These are phyloP conservation scores for Trichoplusia ni DNA, from an alignment of 1,140 invertebrate species.

Conservation along the genomic window DNA sequence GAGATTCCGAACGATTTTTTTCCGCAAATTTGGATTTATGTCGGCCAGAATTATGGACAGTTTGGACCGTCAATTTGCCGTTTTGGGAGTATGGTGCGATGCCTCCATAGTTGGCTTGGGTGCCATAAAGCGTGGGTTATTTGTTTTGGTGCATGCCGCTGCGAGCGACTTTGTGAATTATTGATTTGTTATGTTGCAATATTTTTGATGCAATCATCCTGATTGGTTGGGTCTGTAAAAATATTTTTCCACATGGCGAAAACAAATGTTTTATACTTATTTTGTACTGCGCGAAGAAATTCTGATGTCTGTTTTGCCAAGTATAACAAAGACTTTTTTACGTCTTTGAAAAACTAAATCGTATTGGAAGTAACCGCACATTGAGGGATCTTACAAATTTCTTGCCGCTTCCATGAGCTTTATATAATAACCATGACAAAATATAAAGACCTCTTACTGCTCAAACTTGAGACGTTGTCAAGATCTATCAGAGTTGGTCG, in stretches of 20 bases:
- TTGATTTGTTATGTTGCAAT: neutral
- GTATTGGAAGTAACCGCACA: too few relatives aligned
- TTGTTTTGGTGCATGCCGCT: neutral
- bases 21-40: constrained; percentile 5
- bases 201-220: neutral
- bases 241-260: too few relatives aligned
- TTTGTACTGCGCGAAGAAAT: too few relatives aligned
- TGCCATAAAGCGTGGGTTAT: neutral
- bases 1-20: constrained; percentile 2
- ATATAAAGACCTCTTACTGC: neutral
- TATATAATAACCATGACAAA: neutral
- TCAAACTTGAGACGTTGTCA: neutral
- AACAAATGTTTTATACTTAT: too few relatives aligned
- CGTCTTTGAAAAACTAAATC: too few relatives aligned
- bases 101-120: neutral
- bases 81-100: neutral
- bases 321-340: too few relatives aligned
- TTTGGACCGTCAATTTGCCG: neutral
- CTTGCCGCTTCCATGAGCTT: neutral
- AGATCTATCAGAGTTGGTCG: constrained; percentile 2
- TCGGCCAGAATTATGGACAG: neutral
- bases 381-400: neutral
- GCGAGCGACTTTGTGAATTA: neutral
- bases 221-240: too few relatives aligned
- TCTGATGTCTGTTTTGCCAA: too few relatives aligned